These are phyloP conservation scores for Bothrops alternatus DNA, from an alignment of 2,797 vertebrate genomes.

Conservation along the genomic window DNA sequence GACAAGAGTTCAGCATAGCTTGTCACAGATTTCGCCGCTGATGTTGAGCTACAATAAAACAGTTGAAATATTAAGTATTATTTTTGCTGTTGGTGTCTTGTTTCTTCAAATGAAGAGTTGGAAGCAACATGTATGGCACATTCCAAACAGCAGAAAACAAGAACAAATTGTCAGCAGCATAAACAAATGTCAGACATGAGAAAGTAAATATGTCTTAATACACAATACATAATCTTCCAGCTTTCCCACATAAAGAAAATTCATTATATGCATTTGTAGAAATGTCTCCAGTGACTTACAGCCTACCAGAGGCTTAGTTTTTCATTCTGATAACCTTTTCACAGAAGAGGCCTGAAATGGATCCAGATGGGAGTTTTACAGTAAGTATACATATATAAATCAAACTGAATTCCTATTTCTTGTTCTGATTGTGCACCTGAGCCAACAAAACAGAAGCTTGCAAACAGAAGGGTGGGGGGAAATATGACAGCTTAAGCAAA, in stretches of 20 bases:
- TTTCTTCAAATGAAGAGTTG: neutral
- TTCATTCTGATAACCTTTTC: slow-evolving; percentile 20
- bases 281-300: neutral
- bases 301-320: neutral
- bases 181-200: neutral
- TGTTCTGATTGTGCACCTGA: neutral
- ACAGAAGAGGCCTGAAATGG: neutral
- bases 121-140: neutral
- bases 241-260: neutral
- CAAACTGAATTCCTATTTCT: neutral
- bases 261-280: slow-evolving; percentile 1
- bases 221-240: neutral
- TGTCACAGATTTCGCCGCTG: neutral
- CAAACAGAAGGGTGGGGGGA: neutral
- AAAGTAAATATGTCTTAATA: slow-evolving; percentile 12
- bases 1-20: neutral
- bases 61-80: neutral
- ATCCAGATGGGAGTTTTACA: neutral
- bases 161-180: neutral
- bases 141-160: neutral
- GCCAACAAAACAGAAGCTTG: neutral
- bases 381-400: neutral
- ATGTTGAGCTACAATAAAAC: neutral
- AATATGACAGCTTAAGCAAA: neutral
- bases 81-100: neutral